A percentile compares a stretch with the other conserved stretches of the same genome.
Evolutionary conservation across 2,797 vertebrate species (phyloP).

Genomic region (Adrianichthys oophorus): DNA sequence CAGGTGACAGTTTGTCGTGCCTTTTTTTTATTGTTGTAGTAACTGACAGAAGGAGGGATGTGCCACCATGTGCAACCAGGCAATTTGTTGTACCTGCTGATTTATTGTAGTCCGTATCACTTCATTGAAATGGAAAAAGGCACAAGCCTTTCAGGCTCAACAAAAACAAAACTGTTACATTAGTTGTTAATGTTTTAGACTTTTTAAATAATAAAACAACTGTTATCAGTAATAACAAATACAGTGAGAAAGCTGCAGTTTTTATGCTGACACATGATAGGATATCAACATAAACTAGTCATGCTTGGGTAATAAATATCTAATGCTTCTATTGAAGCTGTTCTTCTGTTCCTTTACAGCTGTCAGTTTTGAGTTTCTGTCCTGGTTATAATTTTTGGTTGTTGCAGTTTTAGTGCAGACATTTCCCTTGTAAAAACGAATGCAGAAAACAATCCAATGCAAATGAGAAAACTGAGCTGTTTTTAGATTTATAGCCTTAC

Average conservation of each 20-base stretch:
- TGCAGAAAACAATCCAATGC: neutral
- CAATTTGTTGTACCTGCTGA: neutral
- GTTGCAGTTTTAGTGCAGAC: neutral
- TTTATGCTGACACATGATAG: constrained; percentile 15
- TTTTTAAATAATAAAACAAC: too few species aligned
- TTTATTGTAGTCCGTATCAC: constrained; percentile 3
- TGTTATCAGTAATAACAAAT: neutral
- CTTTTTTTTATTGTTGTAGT: neutral
- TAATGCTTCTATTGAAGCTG: constrained; percentile 4
- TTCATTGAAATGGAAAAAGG: neutral
- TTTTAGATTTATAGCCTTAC: constrained; percentile 4
- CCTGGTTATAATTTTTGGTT: neutral
- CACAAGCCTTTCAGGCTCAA: too few species aligned
- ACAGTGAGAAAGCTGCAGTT: constrained; percentile 2
- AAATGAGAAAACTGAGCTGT: constrained; percentile 6
- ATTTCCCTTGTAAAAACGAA: neutral
- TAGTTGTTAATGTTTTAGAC: neutral
- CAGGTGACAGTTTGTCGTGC: constrained; percentile 5
- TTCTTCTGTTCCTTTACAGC: constrained; percentile 6
- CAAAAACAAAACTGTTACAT: neutral
- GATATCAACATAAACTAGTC: constrained; percentile 1
- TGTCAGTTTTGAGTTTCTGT: constrained; percentile 6
- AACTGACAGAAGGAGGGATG: constrained; percentile 6
- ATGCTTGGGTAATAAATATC: constrained; percentile 12
- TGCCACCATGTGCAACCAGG: neutral